Percentiles rank a stretch among this genome's conserved stretches.
Evolutionary conservation across 2,888 invertebrate genomes (phyloP).

Genomic region (Xestobium rufovillosum): DNA sequence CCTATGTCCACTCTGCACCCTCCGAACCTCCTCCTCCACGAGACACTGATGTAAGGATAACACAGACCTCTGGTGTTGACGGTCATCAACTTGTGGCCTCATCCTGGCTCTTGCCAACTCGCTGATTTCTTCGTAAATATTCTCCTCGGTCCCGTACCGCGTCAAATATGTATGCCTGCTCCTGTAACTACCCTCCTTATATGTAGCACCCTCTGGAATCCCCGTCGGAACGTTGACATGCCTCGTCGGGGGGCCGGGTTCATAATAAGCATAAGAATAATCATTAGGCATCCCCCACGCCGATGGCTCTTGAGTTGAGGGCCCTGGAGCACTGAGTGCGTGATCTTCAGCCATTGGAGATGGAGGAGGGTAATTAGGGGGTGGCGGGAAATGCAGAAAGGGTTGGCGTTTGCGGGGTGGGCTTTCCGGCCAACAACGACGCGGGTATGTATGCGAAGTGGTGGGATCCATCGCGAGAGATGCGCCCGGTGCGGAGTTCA

Average conservation of each 20-base stretch:
- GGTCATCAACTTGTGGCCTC: slow-evolving; percentile 20
- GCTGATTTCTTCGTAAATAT: slow-evolving; percentile 74
- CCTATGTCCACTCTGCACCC: slow-evolving; percentile 75
- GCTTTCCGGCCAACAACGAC: no score
- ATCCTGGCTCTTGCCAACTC: slow-evolving; percentile 46
- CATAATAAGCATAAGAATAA: slow-evolving; percentile 80
- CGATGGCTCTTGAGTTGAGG: slow-evolving; percentile 32
- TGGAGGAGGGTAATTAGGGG: slow-evolving; percentile 62
- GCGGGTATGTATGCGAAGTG: no score
- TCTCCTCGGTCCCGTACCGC: slow-evolving; percentile 70
- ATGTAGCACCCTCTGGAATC: slow-evolving; percentile 34
- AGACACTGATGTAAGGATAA: slow-evolving; percentile 63
- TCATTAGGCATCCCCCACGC: slow-evolving; percentile 43
- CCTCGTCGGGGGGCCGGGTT: slow-evolving; percentile 55
- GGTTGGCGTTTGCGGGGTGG: no score
- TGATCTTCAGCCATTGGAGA: slow-evolving; percentile 37
- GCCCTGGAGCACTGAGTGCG: slow-evolving; percentile 31
- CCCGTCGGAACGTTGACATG: slow-evolving; percentile 55
- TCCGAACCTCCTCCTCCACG: slow-evolving; percentile 75
- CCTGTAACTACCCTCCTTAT: slow-evolving; percentile 37
- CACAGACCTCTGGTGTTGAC: slow-evolving; percentile 46
- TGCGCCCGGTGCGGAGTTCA: no score
- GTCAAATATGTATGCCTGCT: slow-evolving; percentile 39
- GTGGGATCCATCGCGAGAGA: no score
- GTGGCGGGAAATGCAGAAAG: slow-evolving; percentile 71